phyloP scores from a whole-genome alignment of 2,888 invertebrate genomes.

The Neoscelio sp. region DNA sequence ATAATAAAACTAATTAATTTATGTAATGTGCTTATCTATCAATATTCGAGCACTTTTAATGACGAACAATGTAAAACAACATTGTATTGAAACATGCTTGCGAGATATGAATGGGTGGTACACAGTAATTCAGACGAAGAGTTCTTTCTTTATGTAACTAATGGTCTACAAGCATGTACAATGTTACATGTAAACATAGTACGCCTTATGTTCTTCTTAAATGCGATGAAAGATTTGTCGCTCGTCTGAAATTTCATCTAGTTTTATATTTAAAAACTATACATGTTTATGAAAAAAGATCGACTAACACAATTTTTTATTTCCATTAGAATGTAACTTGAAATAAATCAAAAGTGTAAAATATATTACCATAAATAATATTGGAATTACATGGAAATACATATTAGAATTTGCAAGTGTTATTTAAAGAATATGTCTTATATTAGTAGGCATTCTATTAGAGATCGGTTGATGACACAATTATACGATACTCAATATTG shows the following conservation, averaged over 20 bases:
- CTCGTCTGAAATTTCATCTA: slow-evolving; percentile 3
- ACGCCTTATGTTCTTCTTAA: neutral
- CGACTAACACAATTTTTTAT: no score
- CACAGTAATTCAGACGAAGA: slow-evolving; percentile 14
- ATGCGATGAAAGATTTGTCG: neutral
- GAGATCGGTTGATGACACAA: no score
- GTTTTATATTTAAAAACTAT: slow-evolving; percentile 2
- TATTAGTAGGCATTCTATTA: no score
- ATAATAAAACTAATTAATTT: no score
- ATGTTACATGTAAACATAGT: slow-evolving; percentile 3
- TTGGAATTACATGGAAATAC: no score
- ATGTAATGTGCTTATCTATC: neutral
- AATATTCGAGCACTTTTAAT: slow-evolving; percentile 14
- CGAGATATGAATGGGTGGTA: slow-evolving; percentile 22
- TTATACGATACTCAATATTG: no score
- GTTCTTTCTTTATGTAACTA: slow-evolving; percentile 10
- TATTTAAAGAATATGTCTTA: no score
- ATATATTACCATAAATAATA: no score
- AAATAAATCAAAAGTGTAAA: no score
- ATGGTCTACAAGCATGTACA: slow-evolving; percentile 11
- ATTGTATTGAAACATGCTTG: slow-evolving; percentile 13
- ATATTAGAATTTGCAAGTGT: no score
- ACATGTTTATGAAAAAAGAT: neutral
- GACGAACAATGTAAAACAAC: slow-evolving; percentile 26
- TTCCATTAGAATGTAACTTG: no score